These are phyloP conservation scores for Lithobates pipiens DNA, from an alignment of 2,797 vertebrate species.

Conservation along the genomic window DNA sequence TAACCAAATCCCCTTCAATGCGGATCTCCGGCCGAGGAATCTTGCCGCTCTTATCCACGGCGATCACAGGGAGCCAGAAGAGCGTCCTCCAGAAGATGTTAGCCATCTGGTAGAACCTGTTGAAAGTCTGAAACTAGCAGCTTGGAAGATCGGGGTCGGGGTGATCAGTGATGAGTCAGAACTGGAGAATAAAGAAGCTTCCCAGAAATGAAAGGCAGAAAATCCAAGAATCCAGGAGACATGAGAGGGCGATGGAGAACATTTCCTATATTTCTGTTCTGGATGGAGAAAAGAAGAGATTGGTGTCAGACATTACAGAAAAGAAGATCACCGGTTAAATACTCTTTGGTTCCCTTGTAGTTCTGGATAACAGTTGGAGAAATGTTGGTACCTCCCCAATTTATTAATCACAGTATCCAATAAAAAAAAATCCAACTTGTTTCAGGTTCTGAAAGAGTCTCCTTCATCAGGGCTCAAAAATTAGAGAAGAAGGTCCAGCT, in stretches of 20 bases:
- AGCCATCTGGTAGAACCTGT: background rate
- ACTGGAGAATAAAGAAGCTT: background rate
- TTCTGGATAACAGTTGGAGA: too few relatives aligned
- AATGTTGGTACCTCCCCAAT: too few relatives aligned
- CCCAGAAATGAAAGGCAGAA: background rate
- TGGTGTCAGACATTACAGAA: background rate
- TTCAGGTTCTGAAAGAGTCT: too few relatives aligned
- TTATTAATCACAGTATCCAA: too few relatives aligned
- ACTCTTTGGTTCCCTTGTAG: background rate
- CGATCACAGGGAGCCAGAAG: constrained; percentile 21
- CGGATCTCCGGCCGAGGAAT: constrained; percentile 88
- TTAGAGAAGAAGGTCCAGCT: too few relatives aligned
- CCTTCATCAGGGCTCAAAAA: too few relatives aligned
- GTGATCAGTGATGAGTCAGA: background rate
- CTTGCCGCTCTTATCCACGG: constrained; percentile 30
- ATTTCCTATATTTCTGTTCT: background rate
- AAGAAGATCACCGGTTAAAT: background rate
- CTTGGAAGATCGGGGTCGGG: background rate
- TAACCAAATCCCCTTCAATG: constrained; percentile 91
- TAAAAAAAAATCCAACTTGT: too few relatives aligned
- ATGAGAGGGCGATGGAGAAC: background rate
- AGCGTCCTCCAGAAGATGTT: constrained; percentile 39
- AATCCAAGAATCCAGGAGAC: background rate
- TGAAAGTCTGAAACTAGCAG: background rate
- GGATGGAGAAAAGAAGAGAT: background rate